A percentile compares a stretch with the other conserved stretches of the same genome.
Conservation (phyloP, 2,113 vertebrate species). For the Callocephalon fimbriatum region DNA sequence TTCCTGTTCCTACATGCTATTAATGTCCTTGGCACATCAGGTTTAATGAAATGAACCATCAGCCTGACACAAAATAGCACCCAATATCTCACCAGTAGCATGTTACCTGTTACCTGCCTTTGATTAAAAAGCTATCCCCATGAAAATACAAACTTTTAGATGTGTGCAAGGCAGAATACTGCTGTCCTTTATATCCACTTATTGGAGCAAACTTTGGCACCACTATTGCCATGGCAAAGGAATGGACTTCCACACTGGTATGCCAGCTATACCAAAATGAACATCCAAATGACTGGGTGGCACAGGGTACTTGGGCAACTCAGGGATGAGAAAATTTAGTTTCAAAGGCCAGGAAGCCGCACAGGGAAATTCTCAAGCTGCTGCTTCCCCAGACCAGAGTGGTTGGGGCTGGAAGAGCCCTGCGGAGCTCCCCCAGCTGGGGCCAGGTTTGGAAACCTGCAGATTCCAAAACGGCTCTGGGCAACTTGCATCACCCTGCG, state of each 20-base stretch:
- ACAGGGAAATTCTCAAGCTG: not conserved
- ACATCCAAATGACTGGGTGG: fast-evolving
- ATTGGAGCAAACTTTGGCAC: not conserved
- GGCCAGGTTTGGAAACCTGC: not conserved
- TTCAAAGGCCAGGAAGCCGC: not conserved
- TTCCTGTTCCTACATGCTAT: not conserved
- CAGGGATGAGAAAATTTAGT: not conserved
- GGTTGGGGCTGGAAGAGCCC: not conserved
- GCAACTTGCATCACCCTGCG: not conserved
- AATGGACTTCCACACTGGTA: fast-evolving
- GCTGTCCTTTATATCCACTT: not conserved
- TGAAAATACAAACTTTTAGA: not conserved
- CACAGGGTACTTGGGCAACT: fast-evolving
- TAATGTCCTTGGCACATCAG: not conserved
- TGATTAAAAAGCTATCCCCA: not conserved
- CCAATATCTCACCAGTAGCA: not conserved
- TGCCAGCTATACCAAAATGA: fast-evolving
- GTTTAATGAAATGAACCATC: not conserved
- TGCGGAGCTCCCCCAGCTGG: not conserved
- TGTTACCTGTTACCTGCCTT: fast-evolving
- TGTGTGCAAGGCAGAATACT: fast-evolving
- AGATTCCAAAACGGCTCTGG: fast-evolving
- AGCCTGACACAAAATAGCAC: not conserved
- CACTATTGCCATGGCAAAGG: not conserved
- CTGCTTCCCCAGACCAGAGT: not conserved